phyloP scores from a whole-genome alignment of 2,888 invertebrate species.

The Eupithecia tripunctaria region DNA sequence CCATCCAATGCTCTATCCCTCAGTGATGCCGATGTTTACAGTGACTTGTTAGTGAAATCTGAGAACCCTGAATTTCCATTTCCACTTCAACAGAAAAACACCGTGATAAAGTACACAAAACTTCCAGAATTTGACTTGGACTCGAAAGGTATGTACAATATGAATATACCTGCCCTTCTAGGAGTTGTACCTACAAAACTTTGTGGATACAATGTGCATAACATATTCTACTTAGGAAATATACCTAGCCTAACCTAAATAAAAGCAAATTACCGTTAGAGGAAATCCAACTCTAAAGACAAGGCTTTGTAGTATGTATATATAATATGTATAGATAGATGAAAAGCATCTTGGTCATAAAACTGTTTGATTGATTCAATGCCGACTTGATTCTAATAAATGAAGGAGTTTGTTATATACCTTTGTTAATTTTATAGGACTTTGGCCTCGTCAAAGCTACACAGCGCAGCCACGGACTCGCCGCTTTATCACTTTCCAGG shows the following conservation, averaged over 20 bases:
- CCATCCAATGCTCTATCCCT: conserved; percentile 60
- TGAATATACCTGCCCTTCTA: not conserved
- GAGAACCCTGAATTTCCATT: conserved; percentile 53
- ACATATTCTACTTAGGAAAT: not conserved
- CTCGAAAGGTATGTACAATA: conserved; percentile 58
- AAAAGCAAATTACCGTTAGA: not conserved
- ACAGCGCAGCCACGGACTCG: conserved; percentile 63
- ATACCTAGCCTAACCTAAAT: not conserved
- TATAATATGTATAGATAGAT: not conserved
- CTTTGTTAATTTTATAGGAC: conserved; percentile 8
- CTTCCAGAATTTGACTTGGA: conserved; percentile 69
- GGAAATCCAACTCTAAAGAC: not conserved
- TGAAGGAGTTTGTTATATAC: not conserved
- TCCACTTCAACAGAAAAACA: conserved; percentile 58
- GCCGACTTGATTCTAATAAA: not conserved
- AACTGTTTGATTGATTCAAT: not conserved
- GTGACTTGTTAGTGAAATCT: conserved; percentile 58
- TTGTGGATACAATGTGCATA: not conserved
- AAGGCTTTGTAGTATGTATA: not conserved
- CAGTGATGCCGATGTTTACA: conserved; percentile 56
- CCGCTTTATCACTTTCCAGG: conserved; percentile 64
- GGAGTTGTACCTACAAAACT: not conserved
- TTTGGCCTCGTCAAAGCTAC: conserved; percentile 59
- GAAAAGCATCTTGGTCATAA: not conserved
- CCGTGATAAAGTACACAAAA: conserved; percentile 73